A percentile compares a stretch with the other conserved stretches of the same genome.
Evolutionary conservation across 2,888 invertebrate genomes (phyloP).

Genomic region (Heliconius cydno): DNA sequence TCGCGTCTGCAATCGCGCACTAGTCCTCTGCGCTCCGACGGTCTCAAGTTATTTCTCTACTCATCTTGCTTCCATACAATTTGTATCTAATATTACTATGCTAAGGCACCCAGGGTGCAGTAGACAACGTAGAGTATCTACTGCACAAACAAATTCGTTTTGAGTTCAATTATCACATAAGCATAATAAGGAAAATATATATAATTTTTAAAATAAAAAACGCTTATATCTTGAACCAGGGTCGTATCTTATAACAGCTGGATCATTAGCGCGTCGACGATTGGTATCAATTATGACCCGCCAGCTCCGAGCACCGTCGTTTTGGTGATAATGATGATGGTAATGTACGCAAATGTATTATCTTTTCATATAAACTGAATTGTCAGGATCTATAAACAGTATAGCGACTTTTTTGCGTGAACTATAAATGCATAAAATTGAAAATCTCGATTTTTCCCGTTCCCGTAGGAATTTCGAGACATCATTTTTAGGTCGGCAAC

Average conservation of each 20-base stretch:
- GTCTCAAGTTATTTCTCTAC: too few relatives aligned
- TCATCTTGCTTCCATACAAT: not conserved
- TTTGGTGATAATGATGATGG: slow-evolving; percentile 22
- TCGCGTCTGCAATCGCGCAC: too few relatives aligned
- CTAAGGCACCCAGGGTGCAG: not conserved
- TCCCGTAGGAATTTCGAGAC: not conserved
- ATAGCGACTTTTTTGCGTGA: not conserved
- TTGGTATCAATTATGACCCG: slow-evolving; percentile 38
- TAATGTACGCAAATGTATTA: slow-evolving; percentile 9
- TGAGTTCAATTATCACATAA: not conserved
- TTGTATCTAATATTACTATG: not conserved
- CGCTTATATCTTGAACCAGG: slow-evolving; percentile 3
- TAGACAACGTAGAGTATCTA: not conserved
- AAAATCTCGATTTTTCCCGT: not conserved
- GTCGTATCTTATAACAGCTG: slow-evolving; percentile 20
- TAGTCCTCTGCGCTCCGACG: too few relatives aligned
- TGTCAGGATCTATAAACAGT: not conserved
- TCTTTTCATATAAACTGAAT: slow-evolving; percentile 12
- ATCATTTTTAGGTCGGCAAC: not conserved
- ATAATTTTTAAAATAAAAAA: not conserved
- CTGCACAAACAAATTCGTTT: not conserved
- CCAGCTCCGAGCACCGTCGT: slow-evolving; percentile 27
- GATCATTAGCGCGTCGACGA: slow-evolving; percentile 31
- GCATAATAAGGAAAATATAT: not conserved
- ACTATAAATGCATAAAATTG: not conserved